These are phyloP conservation scores for Campoplex nolae DNA, from an alignment of 2,888 invertebrate genomes.

Conservation along the genomic window DNA sequence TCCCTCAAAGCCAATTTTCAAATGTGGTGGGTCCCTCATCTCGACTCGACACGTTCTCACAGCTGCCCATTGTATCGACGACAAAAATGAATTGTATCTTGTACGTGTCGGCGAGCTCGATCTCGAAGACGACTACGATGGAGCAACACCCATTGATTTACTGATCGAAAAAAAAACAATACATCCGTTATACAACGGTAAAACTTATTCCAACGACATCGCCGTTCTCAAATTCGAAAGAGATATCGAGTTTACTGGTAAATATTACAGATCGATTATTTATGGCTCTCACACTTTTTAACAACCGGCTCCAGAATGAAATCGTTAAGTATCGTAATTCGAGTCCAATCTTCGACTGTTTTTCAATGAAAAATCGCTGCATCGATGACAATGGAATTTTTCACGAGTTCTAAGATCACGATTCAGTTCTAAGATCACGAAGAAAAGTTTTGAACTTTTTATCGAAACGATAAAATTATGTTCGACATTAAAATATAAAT, in stretches of 20 bases:
- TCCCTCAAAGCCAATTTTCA: slow-evolving; percentile 84
- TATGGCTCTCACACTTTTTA: not conserved
- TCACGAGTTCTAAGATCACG: too few species aligned
- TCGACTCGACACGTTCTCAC: slow-evolving; percentile 90
- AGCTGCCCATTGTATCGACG: slow-evolving; percentile 91
- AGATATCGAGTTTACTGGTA: slow-evolving; percentile 87
- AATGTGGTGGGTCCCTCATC: slow-evolving; percentile 90
- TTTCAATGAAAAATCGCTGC: too few species aligned
- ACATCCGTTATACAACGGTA: slow-evolving; percentile 89
- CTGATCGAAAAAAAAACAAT: slow-evolving; percentile 87
- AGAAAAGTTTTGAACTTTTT: too few species aligned
- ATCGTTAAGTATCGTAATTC: too few species aligned
- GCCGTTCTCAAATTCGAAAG: slow-evolving; percentile 89
- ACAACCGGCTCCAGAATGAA: not conserved
- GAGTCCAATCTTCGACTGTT: too few species aligned
- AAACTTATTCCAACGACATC: slow-evolving; percentile 90
- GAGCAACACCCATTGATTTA: slow-evolving; percentile 87
- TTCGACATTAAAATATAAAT: too few species aligned
- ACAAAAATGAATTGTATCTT: slow-evolving; percentile 87
- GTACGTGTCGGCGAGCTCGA: slow-evolving; percentile 93
- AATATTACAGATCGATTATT: slow-evolving; percentile 71
- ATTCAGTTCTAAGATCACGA: too few species aligned
- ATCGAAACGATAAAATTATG: too few species aligned
- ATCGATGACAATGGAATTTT: too few species aligned
- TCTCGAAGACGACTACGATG: slow-evolving; percentile 88